These are phyloP conservation scores for Aulostomus chinensis DNA, from an alignment of 2,797 vertebrate genomes.

Conservation along the genomic window DNA sequence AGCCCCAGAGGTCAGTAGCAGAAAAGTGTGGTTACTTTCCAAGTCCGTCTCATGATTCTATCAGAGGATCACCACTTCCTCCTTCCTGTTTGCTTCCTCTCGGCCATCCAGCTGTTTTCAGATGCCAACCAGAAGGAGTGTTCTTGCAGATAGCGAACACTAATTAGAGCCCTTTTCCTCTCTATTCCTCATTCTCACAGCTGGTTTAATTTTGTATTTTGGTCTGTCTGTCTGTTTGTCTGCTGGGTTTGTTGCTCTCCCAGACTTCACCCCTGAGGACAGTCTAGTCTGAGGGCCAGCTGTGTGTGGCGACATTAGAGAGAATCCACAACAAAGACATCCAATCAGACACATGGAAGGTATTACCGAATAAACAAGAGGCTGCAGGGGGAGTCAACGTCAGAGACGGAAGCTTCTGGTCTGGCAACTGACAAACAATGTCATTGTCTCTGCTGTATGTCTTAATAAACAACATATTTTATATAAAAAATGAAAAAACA, in stretches of 20 bases:
- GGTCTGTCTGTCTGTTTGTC: conserved; percentile 15
- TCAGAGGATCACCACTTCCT: conserved; percentile 73
- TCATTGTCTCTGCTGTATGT: no score
- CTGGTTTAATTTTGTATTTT: conserved; percentile 54
- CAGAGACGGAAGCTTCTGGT: neutral
- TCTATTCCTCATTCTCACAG: conserved; percentile 52
- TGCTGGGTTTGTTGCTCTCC: conserved; percentile 19
- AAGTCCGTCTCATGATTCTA: conserved; percentile 53
- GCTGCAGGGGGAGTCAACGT: conserved; percentile 12
- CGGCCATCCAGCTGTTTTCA: conserved; percentile 58
- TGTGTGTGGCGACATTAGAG: conserved; percentile 24
- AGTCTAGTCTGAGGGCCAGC: conserved; percentile 33
- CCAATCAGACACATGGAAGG: conserved; percentile 34
- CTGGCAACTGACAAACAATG: neutral
- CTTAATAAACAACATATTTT: no score
- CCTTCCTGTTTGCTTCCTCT: conserved; percentile 75
- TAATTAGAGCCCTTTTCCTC: conserved; percentile 59
- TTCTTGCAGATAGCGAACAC: conserved; percentile 43
- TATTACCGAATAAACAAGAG: conserved; percentile 30
- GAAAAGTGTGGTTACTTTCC: conserved; percentile 25
- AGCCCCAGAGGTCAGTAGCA: conserved; percentile 60
- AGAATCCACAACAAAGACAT: conserved; percentile 12
- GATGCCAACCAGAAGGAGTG: conserved; percentile 48
- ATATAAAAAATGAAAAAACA: no score
- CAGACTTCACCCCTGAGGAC: conserved; percentile 22